Conservation (phyloP, 2,888 invertebrate species). For the Lasius fuliginosus region DNA sequence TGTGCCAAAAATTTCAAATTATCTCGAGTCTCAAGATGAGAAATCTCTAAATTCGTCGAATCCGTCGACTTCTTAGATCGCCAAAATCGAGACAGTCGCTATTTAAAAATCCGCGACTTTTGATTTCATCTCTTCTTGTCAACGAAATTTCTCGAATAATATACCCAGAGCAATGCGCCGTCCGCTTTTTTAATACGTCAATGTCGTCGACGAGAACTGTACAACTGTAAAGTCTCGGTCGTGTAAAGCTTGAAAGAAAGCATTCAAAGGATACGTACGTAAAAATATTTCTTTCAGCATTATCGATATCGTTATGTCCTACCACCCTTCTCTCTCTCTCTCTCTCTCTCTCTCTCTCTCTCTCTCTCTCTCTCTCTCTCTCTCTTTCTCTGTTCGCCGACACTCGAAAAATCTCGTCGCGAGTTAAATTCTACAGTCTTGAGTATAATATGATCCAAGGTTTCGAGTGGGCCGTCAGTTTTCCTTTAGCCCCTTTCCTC, state of each 20-base stretch:
- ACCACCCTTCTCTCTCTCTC: constrained; percentile 47
- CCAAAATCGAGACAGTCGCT: not conserved
- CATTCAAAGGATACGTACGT: constrained; percentile 74
- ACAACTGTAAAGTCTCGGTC: constrained; percentile 63
- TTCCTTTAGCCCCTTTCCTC: constrained; percentile 57
- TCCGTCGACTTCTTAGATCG: not conserved
- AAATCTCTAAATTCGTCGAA: constrained; percentile 3
- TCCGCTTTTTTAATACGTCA: constrained; percentile 51
- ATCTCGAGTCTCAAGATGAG: too few species aligned
- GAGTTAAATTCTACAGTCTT: constrained; percentile 80
- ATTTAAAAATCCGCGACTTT: not conserved
- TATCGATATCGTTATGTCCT: constrained; percentile 72
- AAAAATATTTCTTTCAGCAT: constrained; percentile 81
- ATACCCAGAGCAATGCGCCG: not conserved
- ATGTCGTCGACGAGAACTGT: constrained; percentile 58
- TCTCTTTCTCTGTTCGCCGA: constrained; percentile 53
- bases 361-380: constrained; percentile 58
- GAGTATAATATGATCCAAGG: constrained; percentile 79
- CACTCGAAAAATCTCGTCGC: constrained; percentile 81
- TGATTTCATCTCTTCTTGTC: not conserved
- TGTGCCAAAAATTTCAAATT: not conserved
- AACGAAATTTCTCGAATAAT: not conserved
- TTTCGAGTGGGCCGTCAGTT: constrained; percentile 73
- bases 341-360: constrained; percentile 48
- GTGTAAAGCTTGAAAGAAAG: constrained; percentile 73